Base-by-base conservation (phyloP, 1,140 invertebrate species). In the Drosophila pachea region DNA sequence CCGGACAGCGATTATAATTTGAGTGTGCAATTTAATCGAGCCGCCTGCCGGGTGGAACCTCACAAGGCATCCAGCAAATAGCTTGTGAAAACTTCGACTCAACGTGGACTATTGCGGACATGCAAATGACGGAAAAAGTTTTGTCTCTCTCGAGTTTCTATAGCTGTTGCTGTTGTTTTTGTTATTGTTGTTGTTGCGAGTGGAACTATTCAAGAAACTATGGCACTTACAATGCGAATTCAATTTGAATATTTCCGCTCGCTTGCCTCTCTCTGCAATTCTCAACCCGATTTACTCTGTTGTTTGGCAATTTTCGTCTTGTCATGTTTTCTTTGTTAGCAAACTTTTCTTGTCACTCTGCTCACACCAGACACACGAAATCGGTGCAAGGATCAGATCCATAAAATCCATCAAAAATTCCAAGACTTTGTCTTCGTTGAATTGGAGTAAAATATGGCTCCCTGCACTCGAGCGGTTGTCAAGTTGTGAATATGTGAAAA, bases 11-110 rank as follows among this genome's bases (percentile, higher is more conserved):
- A 77, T 74, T 83, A 72, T 78, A 74, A 82, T 60, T 74, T 78
- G 64, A 79, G 69, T 76, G 59, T 76, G 86, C 70, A 67, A 70
- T 79, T 81, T 84, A 84, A 84, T 84, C 74, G 76, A 82, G 74
- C 60, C 56, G 33, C 59, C 33, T 36, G 56, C 11, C 7, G 7
- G 7, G 3, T 35, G 8, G 7, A 52, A 2, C 53, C 9, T 31
- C 14, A 12, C 56, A 68, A 65, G 61, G 35, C 22, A 22, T 22
- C 22, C 22, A 22, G 22, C 58, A 73, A 69, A 84, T 68, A 81
- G 76, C 73, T 76, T 50, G 38, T 48, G 65, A 61, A 79, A 50
- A 83, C 73, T 69, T 83, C 78, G 71, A 12, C 60, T 66, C 76
- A 83, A 83, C 22, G 22, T 3, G 22, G 22, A 22, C 78, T 78